These are phyloP conservation scores for Semnopithecus entellus DNA, from an alignment of 2,113 vertebrate species.

Conservation along the genomic window DNA sequence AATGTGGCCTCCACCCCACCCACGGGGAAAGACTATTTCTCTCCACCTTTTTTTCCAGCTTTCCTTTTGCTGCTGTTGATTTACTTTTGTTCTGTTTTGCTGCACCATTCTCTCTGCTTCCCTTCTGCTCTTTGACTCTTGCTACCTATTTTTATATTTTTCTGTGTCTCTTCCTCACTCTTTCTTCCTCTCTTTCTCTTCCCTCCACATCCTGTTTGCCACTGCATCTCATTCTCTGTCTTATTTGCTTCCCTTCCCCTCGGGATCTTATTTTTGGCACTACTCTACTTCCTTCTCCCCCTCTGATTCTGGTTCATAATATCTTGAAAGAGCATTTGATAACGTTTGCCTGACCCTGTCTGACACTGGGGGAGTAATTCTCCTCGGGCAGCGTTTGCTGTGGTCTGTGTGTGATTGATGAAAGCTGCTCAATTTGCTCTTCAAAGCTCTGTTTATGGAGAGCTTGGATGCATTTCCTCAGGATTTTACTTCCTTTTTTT, in stretches of 20 bases:
- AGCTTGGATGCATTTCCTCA: background rate
- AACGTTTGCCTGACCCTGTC: background rate
- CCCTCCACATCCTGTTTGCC: background rate
- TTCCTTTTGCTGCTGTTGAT: background rate
- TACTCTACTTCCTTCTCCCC: background rate
- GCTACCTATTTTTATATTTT: rapidly evolving
- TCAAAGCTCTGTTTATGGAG: conserved; percentile 54
- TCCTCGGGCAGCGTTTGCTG: conserved; percentile 67
- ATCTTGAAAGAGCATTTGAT: conserved; percentile 32
- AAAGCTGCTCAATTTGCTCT: conserved; percentile 71
- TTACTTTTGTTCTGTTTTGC: background rate
- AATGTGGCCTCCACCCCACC: rapidly evolving
- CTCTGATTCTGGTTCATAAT: conserved; percentile 29
- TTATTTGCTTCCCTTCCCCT: background rate
- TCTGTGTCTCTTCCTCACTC: background rate
- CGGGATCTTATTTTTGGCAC: background rate
- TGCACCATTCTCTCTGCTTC: background rate
- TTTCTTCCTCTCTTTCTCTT: background rate
- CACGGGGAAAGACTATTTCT: background rate
- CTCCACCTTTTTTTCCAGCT: background rate
- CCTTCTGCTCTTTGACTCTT: background rate
- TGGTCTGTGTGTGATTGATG: conserved; percentile 67
- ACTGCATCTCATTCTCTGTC: background rate
- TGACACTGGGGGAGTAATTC: background rate
- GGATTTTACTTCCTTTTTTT: background rate